Conservation (phyloP, 1,140 invertebrate species). For the Hydropsyche tenuis region DNA sequence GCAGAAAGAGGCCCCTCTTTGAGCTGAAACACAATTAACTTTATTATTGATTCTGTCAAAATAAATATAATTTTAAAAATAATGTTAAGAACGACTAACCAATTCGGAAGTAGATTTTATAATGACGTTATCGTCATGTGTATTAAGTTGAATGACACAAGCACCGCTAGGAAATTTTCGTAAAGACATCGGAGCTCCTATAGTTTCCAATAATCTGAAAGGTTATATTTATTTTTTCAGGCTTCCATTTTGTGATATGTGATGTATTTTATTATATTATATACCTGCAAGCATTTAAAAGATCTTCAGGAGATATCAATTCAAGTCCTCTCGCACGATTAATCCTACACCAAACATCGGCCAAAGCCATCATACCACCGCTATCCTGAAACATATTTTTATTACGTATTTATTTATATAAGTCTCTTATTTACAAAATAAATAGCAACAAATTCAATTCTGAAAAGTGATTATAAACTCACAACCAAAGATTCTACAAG, state of each 20-base stretch:
- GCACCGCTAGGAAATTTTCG: conserved; percentile 90
- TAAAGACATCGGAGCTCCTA: conserved; percentile 78
- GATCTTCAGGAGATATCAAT: conserved; percentile 92
- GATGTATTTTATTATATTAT: background rate
- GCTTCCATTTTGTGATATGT: too few relatives aligned
- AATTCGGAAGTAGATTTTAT: conserved; percentile 73
- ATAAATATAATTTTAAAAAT: background rate
- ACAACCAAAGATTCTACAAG: conserved; percentile 84
- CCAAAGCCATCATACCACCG: conserved; percentile 95
- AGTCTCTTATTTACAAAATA: background rate
- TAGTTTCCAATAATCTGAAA: conserved; percentile 63
- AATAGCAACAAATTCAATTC: too few relatives aligned
- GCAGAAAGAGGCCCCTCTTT: conserved; percentile 78
- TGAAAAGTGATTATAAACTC: conserved; percentile 39
- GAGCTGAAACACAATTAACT: conserved; percentile 67
- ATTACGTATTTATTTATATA: background rate
- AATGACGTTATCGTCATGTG: conserved; percentile 79
- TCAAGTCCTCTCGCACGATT: conserved; percentile 90
- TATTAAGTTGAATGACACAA: conserved; percentile 83
- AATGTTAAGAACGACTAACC: conserved; percentile 65
- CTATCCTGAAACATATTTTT: conserved; percentile 69
- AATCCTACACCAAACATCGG: conserved; percentile 96
- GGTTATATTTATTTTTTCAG: conserved; percentile 14
- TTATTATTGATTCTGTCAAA: background rate
- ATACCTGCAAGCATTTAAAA: conserved; percentile 85